Conservation (phyloP, 2,888 invertebrate genomes). For the Oxyteleia sp. region DNA sequence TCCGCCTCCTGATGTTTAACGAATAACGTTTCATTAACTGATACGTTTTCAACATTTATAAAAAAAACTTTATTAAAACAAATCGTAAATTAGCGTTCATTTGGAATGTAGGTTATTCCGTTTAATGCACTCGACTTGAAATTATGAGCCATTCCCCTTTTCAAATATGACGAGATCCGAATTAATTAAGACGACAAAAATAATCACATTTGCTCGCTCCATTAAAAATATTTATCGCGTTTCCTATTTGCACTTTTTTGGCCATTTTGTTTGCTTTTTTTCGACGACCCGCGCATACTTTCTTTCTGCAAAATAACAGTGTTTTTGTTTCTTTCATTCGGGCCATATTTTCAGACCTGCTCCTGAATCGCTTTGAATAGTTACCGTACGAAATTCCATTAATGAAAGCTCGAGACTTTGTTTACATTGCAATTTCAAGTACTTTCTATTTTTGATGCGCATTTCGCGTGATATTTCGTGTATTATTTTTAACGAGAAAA, state of each 20-base stretch:
- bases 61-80: slow-evolving; percentile 21
- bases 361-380: slow-evolving; percentile 7
- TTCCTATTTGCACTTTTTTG: not conserved
- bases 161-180: slow-evolving; percentile 5
- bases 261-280: no score
- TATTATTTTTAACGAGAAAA: not conserved
- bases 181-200: slow-evolving; percentile 21
- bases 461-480: not conserved
- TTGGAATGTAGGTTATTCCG: no score
- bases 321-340: slow-evolving; percentile 4
- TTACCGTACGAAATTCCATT: slow-evolving; percentile 1
- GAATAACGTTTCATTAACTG: slow-evolving; percentile 27
- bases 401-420: slow-evolving; percentile 7
- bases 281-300: no score
- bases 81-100: slow-evolving; percentile 32
- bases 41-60: slow-evolving; percentile 16
- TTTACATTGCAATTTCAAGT: slow-evolving; percentile 9
- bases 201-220: slow-evolving; percentile 6
- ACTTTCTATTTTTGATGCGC: slow-evolving; percentile 4
- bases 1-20: slow-evolving; percentile 7
- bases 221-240: slow-evolving; percentile 4
- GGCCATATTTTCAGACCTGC: slow-evolving; percentile 2
- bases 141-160: slow-evolving; percentile 9
- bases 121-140: slow-evolving; percentile 17
- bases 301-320: not conserved